phyloP scores from a whole-genome alignment of 2,797 vertebrate species.

The Brachyrhaphis roseni region DNA sequence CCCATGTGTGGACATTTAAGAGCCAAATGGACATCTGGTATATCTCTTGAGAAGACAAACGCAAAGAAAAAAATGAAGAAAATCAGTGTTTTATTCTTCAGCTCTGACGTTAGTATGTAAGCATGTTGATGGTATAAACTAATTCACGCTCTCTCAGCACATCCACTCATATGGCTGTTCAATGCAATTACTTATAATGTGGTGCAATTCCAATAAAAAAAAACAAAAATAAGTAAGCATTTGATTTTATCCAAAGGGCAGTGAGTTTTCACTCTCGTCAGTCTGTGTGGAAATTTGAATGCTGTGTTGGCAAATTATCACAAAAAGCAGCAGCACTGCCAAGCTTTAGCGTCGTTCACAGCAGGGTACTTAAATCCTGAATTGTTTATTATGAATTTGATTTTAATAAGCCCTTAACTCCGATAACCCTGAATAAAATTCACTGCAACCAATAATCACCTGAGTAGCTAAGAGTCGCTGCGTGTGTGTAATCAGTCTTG shows the following conservation, averaged over 20 bases:
- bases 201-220: background rate
- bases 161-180: background rate
- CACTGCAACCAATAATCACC: background rate
- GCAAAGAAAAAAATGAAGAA: background rate
- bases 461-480: background rate
- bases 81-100: background rate
- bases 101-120: background rate
- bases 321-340: background rate
- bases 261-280: too few relatives aligned
- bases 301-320: background rate
- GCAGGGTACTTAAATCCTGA: background rate
- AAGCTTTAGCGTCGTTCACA: background rate
- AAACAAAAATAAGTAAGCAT: background rate
- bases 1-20: background rate
- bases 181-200: background rate
- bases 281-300: background rate
- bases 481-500: background rate
- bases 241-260: background rate
- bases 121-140: background rate
- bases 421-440: background rate
- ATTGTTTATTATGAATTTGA: background rate
- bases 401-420: background rate
- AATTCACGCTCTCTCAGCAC: background rate
- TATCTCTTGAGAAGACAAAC: background rate
- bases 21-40: background rate